Conservation (phyloP, 2,113 vertebrate genomes). For the Lucifuga dentata region DNA sequence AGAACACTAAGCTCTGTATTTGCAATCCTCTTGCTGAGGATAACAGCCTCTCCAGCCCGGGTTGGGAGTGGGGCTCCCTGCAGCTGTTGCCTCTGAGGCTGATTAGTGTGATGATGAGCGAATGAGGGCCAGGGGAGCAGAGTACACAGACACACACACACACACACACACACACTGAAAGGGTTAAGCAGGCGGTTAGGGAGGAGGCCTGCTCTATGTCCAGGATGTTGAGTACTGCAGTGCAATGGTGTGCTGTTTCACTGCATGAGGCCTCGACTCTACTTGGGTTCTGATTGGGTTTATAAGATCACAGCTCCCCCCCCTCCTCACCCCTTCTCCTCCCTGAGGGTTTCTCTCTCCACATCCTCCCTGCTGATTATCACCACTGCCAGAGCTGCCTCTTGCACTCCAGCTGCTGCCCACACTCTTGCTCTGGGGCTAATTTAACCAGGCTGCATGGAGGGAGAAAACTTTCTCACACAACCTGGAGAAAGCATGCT, state of each 20-base stretch:
- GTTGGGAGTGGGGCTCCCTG: conserved; percentile 78
- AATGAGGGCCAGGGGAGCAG: conserved; percentile 69
- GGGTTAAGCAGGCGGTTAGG: conserved; percentile 78
- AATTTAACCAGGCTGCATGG: conserved; percentile 78
- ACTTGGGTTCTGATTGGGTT: conserved; percentile 83
- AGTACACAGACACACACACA: conserved; percentile 13
- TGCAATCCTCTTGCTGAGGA: conserved; percentile 65
- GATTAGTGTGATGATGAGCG: conserved; percentile 82
- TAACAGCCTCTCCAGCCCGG: conserved; percentile 77
- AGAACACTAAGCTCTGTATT: conserved; percentile 81
- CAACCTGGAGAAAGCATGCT: conserved; percentile 33
- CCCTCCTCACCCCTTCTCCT: conserved; percentile 36
- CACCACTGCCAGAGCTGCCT: conserved; percentile 78
- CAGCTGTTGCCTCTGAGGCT: conserved; percentile 80
- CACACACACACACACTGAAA: conserved; percentile 48
- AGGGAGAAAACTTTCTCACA: conserved; percentile 75
- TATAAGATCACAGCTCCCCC: conserved; percentile 78
- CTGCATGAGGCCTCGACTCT: conserved; percentile 78
- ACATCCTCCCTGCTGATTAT: conserved; percentile 84
- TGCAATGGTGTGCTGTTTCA: conserved; percentile 76
- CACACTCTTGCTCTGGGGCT: conserved; percentile 78
- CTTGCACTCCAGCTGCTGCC: conserved; percentile 82
- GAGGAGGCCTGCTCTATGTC: conserved; percentile 83
- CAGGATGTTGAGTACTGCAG: conserved; percentile 80
- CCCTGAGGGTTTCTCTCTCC: conserved; percentile 78